A percentile compares a stretch with the other conserved stretches of the same genome.
These are phyloP conservation scores for Callospermophilus lateralis DNA, from an alignment of 2,113 vertebrate genomes.

Conservation along the genomic window DNA sequence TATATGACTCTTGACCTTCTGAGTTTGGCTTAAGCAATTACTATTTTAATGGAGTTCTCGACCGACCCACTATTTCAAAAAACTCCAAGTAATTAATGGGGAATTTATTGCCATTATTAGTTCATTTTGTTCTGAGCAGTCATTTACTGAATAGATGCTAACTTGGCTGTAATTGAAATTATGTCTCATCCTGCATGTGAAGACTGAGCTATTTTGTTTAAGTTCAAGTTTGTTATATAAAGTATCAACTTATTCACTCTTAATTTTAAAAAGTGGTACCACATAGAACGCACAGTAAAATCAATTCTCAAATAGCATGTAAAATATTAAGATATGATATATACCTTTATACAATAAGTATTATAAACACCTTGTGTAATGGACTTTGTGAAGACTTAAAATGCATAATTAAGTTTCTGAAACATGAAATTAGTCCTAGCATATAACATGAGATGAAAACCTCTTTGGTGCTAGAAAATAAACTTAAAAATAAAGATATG, in stretches of 20 bases:
- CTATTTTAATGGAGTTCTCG: conserved; percentile 34
- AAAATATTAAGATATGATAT: conserved; percentile 41
- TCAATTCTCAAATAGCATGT: conserved; percentile 47
- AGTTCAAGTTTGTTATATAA: conserved; percentile 28
- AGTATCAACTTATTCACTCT: conserved; percentile 42
- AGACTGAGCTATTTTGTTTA: conserved; percentile 30
- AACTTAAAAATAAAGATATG: background rate
- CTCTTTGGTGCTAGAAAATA: conserved; percentile 40
- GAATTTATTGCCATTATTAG: background rate
- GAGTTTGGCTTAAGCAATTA: background rate
- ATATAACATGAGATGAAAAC: conserved; percentile 12
- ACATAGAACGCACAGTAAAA: conserved; percentile 38
- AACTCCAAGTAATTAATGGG: background rate
- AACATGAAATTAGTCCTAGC: conserved; percentile 40
- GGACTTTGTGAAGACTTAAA: conserved; percentile 37
- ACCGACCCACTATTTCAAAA: conserved; percentile 16
- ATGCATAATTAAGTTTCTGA: conserved; percentile 46
- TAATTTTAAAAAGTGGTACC: conserved; percentile 29
- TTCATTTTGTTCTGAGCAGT: conserved; percentile 41
- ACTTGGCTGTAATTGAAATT: background rate
- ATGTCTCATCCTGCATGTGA: conserved; percentile 35
- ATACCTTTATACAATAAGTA: background rate
- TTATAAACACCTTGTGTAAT: conserved; percentile 56
- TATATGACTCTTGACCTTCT: no score
- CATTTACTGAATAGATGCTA: background rate